Evolutionary conservation across 2,113 vertebrate genomes (phyloP).

Genomic region (Hipposideros armiger): DNA sequence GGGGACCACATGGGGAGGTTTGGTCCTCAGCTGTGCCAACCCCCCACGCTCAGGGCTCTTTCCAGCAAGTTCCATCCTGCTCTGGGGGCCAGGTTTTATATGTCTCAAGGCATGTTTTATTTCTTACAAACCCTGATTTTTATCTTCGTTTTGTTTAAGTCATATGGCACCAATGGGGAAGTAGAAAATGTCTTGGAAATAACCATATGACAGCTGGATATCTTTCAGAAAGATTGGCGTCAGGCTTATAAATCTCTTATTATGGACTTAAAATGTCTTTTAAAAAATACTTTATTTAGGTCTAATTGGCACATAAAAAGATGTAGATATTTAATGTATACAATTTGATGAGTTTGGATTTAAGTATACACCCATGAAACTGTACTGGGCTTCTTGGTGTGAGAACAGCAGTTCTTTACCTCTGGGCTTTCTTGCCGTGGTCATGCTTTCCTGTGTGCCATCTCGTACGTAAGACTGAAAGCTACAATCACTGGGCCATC

Average conservation of each 20-base stretch:
- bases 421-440: not conserved
- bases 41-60: not conserved
- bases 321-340: not conserved
- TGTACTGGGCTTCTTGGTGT: not conserved
- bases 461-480: not conserved
- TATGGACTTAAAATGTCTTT: not conserved
- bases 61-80: not conserved
- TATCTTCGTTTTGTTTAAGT: not conserved
- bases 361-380: not conserved
- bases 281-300: not conserved
- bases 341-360: not conserved
- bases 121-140: conserved; percentile 7
- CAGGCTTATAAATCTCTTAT: not conserved
- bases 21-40: not conserved
- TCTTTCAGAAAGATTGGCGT: not conserved
- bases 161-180: not conserved
- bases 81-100: not conserved
- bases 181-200: conserved; percentile 30
- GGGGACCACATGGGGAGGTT: not conserved
- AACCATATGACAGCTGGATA: not conserved
- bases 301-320: not conserved
- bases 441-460: not conserved
- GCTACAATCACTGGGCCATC: not conserved
- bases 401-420: not conserved
- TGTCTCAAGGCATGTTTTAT: not conserved